Evolutionary conservation across 2,888 invertebrate genomes (phyloP).

Genomic region (Anagyrus pseudococci): DNA sequence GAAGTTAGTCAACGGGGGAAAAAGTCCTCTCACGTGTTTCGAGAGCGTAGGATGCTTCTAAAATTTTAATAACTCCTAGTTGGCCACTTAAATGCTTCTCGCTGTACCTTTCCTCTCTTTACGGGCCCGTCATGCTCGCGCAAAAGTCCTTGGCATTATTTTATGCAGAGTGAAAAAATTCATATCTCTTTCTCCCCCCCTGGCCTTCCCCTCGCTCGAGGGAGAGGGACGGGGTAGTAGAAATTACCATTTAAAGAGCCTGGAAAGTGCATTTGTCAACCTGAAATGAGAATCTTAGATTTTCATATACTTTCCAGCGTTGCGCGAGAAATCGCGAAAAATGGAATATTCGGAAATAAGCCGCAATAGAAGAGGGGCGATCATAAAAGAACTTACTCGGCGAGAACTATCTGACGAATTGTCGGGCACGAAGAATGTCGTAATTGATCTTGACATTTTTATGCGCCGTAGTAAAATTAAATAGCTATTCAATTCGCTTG

Average conservation of each 20-base stretch:
- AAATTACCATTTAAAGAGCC: conserved; percentile 37
- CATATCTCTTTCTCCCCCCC: conserved; percentile 17
- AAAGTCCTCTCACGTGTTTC: not conserved
- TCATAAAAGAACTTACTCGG: no score
- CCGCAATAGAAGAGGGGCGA: not conserved
- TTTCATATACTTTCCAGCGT: conserved; percentile 21
- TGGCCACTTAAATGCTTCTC: conserved; percentile 17
- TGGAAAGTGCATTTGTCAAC: conserved; percentile 35
- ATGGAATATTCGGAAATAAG: conserved; percentile 19
- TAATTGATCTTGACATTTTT: no score
- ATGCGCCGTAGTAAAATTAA: no score
- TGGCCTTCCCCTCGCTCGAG: not conserved
- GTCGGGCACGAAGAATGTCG: no score
- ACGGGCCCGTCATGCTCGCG: not conserved
- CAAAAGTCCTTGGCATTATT: conserved; percentile 17
- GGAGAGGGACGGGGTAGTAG: not conserved
- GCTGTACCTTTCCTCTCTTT: not conserved
- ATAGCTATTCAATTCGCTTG: no score
- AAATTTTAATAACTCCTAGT: conserved; percentile 27
- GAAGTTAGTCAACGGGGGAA: not conserved
- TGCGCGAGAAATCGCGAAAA: conserved; percentile 2
- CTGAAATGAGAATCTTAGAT: conserved; percentile 32
- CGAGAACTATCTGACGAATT: no score
- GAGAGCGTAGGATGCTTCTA: conserved; percentile 2
- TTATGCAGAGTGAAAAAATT: conserved; percentile 32